phyloP scores from a whole-genome alignment of 2,113 vertebrate genomes.

The Onychostruthus taczanowskii region DNA sequence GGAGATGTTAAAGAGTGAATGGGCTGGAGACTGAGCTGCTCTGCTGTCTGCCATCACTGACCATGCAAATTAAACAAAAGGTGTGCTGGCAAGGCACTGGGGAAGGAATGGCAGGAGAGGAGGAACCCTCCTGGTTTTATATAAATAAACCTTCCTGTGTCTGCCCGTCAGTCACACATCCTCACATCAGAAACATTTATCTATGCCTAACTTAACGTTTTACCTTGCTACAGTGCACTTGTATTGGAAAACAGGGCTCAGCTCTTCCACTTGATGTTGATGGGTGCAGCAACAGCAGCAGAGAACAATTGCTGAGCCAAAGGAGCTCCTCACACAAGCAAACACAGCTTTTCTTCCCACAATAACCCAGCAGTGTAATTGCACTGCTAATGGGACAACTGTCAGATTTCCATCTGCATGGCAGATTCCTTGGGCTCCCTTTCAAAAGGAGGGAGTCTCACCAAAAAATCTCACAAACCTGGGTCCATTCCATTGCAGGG shows the following conservation, averaged over 20 bases:
- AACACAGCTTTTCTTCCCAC: not conserved
- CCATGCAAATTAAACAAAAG: not conserved
- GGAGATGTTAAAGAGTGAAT: not conserved
- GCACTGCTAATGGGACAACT: not conserved
- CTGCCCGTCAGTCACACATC: not conserved
- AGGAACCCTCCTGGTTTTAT: not conserved
- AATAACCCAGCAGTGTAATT: not conserved
- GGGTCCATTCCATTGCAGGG: not conserved
- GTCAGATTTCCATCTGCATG: not conserved
- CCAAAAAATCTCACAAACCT: not conserved
- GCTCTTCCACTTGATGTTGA: not conserved
- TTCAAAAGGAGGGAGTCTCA: not conserved
- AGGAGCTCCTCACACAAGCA: not conserved
- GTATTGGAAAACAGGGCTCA: not conserved
- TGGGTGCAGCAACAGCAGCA: not conserved
- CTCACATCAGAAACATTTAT: not conserved
- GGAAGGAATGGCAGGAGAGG: not conserved
- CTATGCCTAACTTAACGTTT: not conserved
- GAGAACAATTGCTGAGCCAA: not conserved
- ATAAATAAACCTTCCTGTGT: not conserved
- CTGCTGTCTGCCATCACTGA: not conserved
- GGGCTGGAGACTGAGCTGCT: not conserved
- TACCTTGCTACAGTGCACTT: not conserved
- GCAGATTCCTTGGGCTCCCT: not conserved
- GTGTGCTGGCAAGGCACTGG: not conserved